Base-by-base conservation (phyloP, 1,140 invertebrate species). In the Heliconius melpomene region DNA sequence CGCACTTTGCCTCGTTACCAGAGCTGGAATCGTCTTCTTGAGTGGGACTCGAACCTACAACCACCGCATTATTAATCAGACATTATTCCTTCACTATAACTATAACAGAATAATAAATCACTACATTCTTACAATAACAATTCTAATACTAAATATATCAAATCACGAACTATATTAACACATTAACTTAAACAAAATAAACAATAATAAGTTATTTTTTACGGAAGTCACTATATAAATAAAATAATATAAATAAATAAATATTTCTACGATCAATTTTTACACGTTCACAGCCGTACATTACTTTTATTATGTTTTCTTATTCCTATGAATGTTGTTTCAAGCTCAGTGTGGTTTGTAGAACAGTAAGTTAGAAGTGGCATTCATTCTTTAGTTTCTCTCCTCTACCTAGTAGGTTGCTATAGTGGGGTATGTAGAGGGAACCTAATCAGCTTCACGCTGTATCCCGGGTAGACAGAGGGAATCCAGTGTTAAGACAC, bases 301-400 rank as follows among this genome's bases (percentile, higher is more conserved):
- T 54, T 54, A 54, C 16, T 54, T 54, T 54, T 54, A 54, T 54
- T 54, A 54, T 54, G 52, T n/a, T 54, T 54, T 54, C 52, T 54
- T 54, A 7, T 54, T 18, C 18, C 18, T 54, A 54, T 54, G 52
- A 20, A 54, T 54, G 52, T 54, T 54, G 40, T 54, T 54, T 54
- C 52, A 54, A 54, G 20, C 52, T 54, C 52, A 54, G 52, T n/a
- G 52, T 54, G 52, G 52, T 54, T 54, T 8, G 20, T 54, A 54
- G 52, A 7, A 54, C 20, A 54, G 52, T 18, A 20, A 54, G 7
- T 18, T 54, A 18, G 52, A 54, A 54, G 52, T 54, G 52, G 52
- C 52, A 52, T 52, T 20, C 0, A 52, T 52, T 52, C 2, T 52
- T 52, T 20, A 18, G 0, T 13, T 46, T 46, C 7, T 46, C 8